These are phyloP conservation scores for Caracal caracal DNA, from an alignment of 2,113 vertebrate species.

Conservation along the genomic window DNA sequence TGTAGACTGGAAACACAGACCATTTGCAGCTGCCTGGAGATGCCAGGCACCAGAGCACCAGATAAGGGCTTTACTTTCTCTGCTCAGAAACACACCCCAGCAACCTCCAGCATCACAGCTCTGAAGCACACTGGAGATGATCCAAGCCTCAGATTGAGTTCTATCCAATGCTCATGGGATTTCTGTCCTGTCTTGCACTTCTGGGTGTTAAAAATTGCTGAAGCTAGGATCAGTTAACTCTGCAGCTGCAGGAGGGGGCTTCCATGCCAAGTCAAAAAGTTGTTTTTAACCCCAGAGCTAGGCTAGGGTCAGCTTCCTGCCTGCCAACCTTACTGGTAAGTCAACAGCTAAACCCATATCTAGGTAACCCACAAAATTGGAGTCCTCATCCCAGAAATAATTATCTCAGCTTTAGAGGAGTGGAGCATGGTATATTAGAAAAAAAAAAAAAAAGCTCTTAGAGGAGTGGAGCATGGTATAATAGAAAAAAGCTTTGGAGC, in stretches of 20 bases:
- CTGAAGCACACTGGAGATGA: slow-evolving; percentile 38
- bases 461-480: neutral
- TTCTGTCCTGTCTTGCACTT: neutral
- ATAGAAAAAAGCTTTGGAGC: neutral
- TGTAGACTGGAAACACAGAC: slow-evolving; percentile 58
- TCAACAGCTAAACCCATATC: neutral
- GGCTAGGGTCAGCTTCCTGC: neutral
- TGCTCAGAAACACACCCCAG: slow-evolving; percentile 30
- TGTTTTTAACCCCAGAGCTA: neutral
- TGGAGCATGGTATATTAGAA: neutral
- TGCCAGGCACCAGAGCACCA: neutral
- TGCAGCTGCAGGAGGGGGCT: neutral
- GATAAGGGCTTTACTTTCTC: slow-evolving; percentile 60
- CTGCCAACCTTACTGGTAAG: neutral
- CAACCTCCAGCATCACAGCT: slow-evolving; percentile 18
- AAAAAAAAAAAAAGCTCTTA: slow-evolving; percentile 16
- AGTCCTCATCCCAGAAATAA: slow-evolving; percentile 41
- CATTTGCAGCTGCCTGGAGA: slow-evolving; percentile 49
- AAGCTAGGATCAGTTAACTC: slow-evolving; percentile 38
- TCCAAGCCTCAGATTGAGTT: neutral
- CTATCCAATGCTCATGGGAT: neutral
- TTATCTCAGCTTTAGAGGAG: slow-evolving; percentile 14
- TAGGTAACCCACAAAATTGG: neutral
- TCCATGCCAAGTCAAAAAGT: slow-evolving; percentile 18
- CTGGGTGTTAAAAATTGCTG: neutral